Evolutionary conservation across 23 tunicate species (phyloP), one percentile per base, ranked within the genome.

Genomic region (Ascidia mentula): DNA sequence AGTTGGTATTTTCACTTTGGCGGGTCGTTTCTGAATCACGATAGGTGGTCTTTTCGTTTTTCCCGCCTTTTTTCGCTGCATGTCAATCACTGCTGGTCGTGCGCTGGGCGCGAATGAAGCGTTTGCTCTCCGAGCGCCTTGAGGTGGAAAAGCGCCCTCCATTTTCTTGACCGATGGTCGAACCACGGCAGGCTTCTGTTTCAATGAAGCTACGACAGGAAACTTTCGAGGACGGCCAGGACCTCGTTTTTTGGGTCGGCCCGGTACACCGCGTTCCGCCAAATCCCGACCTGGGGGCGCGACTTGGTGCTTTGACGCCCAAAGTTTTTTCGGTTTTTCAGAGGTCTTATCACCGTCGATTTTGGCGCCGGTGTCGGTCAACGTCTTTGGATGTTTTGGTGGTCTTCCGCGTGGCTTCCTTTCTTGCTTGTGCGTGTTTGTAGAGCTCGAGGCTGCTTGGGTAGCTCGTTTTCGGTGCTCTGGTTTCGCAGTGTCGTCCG

Each of bases 161-260:
- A 20, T 26, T 3, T 5, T 26, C 13, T 53, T 53, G 28, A 20
- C 65, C 1, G 65, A 28, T 1, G 65, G 28, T 20, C 65, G 65
- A 53, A 53, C 65, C 65, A 5, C 28, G 6, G 17, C 12, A 1
- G 46, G 9, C 18, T 36, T 38, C 6, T 30, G 9, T n/a, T n/a
- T n/a, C n/a, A n/a, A n/a, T 0, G 33, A 18, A 18, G 78, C 38
- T 20, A 53, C 6, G 45, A 40, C 69, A 17, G 90, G 77, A 8
- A 71, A 35, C 75, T 92, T 92, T 74, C 88, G 76, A 28, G 97
- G 97, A 32, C 97, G 73, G 0, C 97, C 97, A 12, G 88, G 91
- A 0, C 89, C 76, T 30, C 91, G 90, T 75, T 92, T 92, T 31
- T 45, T 72, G 0, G 83, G 75, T 37, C 69, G 39, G 5, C 36